Evolutionary conservation across 37 sponge, comb jelly and placozoan genomes (phyloP).

Genomic region (Mnemiopsis leidyi): DNA sequence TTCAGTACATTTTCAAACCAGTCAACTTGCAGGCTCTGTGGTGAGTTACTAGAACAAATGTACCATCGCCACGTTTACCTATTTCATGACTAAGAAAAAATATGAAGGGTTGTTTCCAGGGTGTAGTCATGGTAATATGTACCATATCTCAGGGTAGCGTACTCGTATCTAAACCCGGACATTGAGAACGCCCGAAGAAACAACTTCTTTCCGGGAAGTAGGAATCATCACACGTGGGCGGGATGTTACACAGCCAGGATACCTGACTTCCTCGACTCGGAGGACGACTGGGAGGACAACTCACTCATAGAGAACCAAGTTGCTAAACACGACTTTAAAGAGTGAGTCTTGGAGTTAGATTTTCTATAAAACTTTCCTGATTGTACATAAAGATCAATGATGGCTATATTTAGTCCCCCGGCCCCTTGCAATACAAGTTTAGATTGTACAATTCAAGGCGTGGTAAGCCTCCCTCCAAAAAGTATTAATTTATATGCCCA

Average conservation of each 20-base stretch:
- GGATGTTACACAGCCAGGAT: constrained; percentile 33
- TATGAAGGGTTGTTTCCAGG: too few relatives aligned
- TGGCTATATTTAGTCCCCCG: too few relatives aligned
- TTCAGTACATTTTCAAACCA: constrained; percentile 54
- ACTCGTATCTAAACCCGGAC: constrained; percentile 48
- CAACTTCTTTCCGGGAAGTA: constrained; percentile 36
- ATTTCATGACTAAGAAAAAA: too few relatives aligned
- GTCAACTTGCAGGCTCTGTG: constrained; percentile 61
- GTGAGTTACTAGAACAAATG: background rate
- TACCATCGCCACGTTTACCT: too few relatives aligned
- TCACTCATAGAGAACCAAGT: constrained; percentile 3
- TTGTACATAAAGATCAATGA: too few relatives aligned
- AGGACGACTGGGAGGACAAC: constrained; percentile 58
- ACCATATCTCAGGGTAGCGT: background rate
- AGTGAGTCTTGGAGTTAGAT: constrained; percentile 27
- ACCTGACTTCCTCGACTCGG: background rate
- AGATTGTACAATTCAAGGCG: too few relatives aligned
- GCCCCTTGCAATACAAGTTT: too few relatives aligned
- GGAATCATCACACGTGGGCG: constrained; percentile 39
- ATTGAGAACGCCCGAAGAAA: background rate
- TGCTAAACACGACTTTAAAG: constrained; percentile 28
- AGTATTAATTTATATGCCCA: too few relatives aligned
- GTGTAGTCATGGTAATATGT: too few relatives aligned
- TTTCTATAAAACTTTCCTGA: too few relatives aligned
- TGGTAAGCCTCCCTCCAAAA: too few relatives aligned